A percentile compares a stretch with the other conserved stretches of the same genome.
These are phyloP conservation scores for Lasioglossum figueresi DNA, from an alignment of 2,888 invertebrate genomes.

Conservation along the genomic window DNA sequence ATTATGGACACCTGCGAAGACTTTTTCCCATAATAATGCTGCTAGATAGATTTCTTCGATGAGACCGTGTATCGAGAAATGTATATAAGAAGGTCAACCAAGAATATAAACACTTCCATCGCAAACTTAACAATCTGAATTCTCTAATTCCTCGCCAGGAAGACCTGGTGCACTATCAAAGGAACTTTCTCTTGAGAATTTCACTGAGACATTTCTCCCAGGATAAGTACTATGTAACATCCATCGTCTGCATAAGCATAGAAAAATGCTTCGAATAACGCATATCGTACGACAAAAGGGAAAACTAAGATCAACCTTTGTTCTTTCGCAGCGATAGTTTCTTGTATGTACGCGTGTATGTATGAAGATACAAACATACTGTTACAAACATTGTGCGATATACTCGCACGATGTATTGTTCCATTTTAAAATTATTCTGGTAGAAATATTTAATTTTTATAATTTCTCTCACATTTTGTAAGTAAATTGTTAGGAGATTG, in stretches of 20 bases:
- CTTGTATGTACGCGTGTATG: no score
- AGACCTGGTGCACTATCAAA: conserved; percentile 2
- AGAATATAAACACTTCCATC: background rate
- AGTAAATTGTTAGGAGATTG: background rate
- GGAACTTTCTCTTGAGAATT: background rate
- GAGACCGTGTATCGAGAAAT: background rate
- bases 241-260: background rate
- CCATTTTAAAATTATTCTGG: background rate
- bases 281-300: background rate
- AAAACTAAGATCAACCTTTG: conserved; percentile 2
- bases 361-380: background rate
- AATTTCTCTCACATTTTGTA: background rate
- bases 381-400: background rate
- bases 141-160: background rate
- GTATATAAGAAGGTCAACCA: background rate
- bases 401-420: background rate
- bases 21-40: background rate
- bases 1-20: background rate
- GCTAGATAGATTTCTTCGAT: background rate
- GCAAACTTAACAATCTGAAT: background rate
- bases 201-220: background rate
- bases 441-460: background rate
- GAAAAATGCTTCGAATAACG: background rate
- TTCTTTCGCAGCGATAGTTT: background rate
- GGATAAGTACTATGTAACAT: background rate